Conservation (phyloP, 2,888 invertebrate genomes). For the Drosophila infuscata region DNA sequence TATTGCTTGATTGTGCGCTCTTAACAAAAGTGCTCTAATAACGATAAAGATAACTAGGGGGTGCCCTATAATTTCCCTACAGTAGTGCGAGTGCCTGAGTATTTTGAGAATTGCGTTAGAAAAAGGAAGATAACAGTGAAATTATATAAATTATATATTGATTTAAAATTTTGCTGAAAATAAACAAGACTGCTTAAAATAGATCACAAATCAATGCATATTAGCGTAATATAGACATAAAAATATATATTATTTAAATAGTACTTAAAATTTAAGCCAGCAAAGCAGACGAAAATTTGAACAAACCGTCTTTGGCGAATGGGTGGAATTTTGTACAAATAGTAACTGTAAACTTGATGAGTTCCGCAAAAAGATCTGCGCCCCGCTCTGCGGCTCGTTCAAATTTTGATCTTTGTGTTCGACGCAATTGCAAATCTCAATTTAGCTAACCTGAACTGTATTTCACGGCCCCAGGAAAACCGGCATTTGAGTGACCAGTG, state of each 20-base stretch:
- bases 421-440: constrained; percentile 46
- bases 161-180: constrained; percentile 62
- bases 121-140: constrained; percentile 29
- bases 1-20: constrained; percentile 71
- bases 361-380: background rate
- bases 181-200: constrained; percentile 69
- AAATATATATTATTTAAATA: constrained; percentile 25
- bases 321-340: background rate
- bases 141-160: constrained; percentile 27
- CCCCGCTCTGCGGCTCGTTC: constrained; percentile 58
- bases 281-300: constrained; percentile 68
- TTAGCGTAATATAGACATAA: constrained; percentile 57
- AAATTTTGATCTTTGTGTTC: constrained; percentile 59
- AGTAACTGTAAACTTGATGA: constrained; percentile 2
- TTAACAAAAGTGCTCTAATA: constrained; percentile 69
- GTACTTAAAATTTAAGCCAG: constrained; percentile 58
- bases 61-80: constrained; percentile 64
- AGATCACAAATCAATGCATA: constrained; percentile 52
- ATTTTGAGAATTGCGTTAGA: constrained; percentile 43
- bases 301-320: constrained; percentile 49
- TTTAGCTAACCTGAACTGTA: constrained; percentile 82
- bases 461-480: constrained; percentile 83
- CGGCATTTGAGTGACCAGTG: constrained; percentile 64
- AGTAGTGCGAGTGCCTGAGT: constrained; percentile 36
- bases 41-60: constrained; percentile 47